Base-by-base conservation (phyloP, 2,113 vertebrate genomes). In the Rhineura floridana region DNA sequence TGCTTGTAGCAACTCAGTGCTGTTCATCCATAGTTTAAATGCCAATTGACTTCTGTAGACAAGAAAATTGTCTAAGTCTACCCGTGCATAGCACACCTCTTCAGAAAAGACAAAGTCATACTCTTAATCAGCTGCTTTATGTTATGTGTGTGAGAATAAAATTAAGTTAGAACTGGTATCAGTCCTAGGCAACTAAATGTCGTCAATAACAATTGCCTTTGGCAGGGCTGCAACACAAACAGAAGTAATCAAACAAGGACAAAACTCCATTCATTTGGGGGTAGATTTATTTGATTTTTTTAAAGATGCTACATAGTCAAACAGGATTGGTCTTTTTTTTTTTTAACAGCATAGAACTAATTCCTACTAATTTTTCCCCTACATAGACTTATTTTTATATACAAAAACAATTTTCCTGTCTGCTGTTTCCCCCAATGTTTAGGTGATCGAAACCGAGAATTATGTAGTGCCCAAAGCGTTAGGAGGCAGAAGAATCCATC, bases 271-370 rank as follows among this genome's bases (percentile, higher is more conserved):
- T 93, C 94, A 94, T 96, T 96, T 94, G 89, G 95, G 97, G 97
- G 97, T 95, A 98, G 95, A 98, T 98, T 96, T 97, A 97, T 95
- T 97, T 95, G 94, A 94, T 95, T 95, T 96, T 97, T 96, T 97
- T 98, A 98, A 97, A 98, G 98, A 98, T 98, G 98, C 98, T 99
- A 99, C 98, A 99, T 97, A 98, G 97, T 98, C 97, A 97, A 98
- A 98, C 98, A 98, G 97, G 96, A 96, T 98, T 97, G 97, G 96
- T 97, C 97, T 97, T 96, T 89, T 97, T 96, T n/a, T 67, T 88
- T 63, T 88, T 83, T 30, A 77, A 97, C 76, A 97, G 97, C 97
- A 97, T 97, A 97, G 97, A 95, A 98, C 97, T 97, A 98, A 91
- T 96, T 97, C 97, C 96, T 97, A 97, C 96, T 95, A 92, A 95